Conservation (phyloP, 2,113 vertebrate species). For the Forbesichthys papilliferus region DNA sequence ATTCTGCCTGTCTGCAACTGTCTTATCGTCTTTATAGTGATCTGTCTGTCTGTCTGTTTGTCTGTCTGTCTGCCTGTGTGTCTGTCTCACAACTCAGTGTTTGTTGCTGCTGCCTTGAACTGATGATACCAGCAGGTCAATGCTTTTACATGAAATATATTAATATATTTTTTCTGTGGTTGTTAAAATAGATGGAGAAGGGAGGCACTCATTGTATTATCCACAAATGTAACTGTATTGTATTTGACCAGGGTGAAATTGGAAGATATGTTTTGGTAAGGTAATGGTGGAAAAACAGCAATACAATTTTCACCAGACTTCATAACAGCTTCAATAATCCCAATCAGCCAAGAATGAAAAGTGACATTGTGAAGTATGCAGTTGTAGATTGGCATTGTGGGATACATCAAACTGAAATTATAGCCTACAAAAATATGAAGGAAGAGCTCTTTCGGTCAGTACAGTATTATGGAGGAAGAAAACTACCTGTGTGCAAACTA, state of each 20-base stretch:
- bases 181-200: conserved; percentile 35
- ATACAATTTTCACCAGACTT: conserved; percentile 2
- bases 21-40: not conserved
- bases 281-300: not conserved
- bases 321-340: too few relatives aligned
- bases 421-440: conserved; percentile 18
- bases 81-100: conserved; percentile 23
- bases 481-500: conserved; percentile 56
- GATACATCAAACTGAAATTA: too few relatives aligned
- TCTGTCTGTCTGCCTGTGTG: not conserved
- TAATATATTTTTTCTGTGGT: conserved; percentile 67
- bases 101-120: conserved; percentile 43
- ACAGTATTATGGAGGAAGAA: not conserved
- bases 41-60: conserved; percentile 8
- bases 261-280: not conserved
- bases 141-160: conserved; percentile 69
- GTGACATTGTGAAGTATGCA: too few relatives aligned
- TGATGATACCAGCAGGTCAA: conserved; percentile 52
- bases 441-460: conserved; percentile 16
- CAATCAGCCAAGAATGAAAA: too few relatives aligned
- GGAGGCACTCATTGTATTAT: conserved; percentile 11
- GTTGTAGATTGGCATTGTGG: too few relatives aligned
- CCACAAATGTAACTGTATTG: conserved; percentile 22
- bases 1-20: conserved; percentile 16
- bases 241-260: not conserved